Evolutionary conservation across 2,113 vertebrate genomes (phyloP).

Genomic region (Brachionichthys hirsutus): DNA sequence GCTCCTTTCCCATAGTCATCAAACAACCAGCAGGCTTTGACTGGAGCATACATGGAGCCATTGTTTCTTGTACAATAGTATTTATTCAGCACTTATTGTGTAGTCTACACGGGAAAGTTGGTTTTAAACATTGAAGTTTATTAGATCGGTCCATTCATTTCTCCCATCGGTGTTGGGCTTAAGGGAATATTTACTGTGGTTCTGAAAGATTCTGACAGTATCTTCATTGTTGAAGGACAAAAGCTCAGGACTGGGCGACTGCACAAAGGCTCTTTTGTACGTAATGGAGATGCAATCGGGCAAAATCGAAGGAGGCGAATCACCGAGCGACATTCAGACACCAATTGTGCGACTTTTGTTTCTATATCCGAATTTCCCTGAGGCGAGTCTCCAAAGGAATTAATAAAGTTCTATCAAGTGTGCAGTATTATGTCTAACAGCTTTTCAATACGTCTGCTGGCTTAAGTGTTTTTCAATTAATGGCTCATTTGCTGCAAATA

Average conservation of each 20-base stretch:
- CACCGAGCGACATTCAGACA: neutral
- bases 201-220: neutral
- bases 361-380: too few species aligned
- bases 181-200: neutral
- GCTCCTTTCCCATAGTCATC: neutral
- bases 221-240: constrained; percentile 10
- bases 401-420: too few species aligned
- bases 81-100: neutral
- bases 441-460: too few species aligned
- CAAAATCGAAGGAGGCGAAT: neutral
- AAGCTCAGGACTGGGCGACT: neutral
- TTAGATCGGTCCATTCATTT: constrained; percentile 4
- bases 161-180: neutral
- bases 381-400: too few species aligned
- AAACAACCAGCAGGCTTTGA: neutral
- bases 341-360: neutral
- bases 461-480: too few species aligned
- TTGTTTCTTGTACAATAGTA: neutral
- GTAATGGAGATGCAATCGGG: constrained; percentile 1
- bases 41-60: neutral
- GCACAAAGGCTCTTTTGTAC: constrained; percentile 30
- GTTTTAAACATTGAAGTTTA: neutral
- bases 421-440: too few species aligned
- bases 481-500: neutral
- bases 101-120: neutral